These are phyloP conservation scores for Styela clava DNA, from an alignment of 23 tunicate genomes.

Conservation along the genomic window DNA sequence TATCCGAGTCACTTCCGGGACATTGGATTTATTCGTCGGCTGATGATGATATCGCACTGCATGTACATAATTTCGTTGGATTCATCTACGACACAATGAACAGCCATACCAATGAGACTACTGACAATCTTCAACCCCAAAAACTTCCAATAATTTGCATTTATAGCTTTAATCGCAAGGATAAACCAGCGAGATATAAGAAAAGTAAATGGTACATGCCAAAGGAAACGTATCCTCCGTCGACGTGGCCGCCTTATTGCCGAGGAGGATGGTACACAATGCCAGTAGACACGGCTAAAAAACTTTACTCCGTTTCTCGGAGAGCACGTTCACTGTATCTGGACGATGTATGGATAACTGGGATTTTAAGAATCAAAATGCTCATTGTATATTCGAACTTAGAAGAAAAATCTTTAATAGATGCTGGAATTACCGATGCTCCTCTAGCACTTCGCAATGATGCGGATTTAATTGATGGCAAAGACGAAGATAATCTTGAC, in stretches of 20 bases:
- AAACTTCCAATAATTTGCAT: conserved; percentile 41
- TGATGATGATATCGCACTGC: conserved; percentile 66
- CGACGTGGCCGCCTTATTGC: conserved; percentile 43
- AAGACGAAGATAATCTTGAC: conserved; percentile 6
- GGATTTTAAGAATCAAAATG: conserved; percentile 38
- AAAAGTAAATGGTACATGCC: conserved; percentile 48
- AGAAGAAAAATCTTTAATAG: not conserved
- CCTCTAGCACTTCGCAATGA: conserved; percentile 10
- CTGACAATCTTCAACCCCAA: conserved; percentile 25
- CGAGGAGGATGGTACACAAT: conserved; percentile 48
- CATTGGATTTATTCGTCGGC: conserved; percentile 45
- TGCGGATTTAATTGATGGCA: not conserved
- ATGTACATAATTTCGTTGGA: conserved; percentile 38
- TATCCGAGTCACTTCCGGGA: conserved; percentile 14
- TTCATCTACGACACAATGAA: conserved; percentile 18
- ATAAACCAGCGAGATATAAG: conserved; percentile 23
- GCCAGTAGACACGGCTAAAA: conserved; percentile 25
- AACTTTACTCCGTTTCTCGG: conserved; percentile 33
- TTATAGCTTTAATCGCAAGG: conserved; percentile 36
- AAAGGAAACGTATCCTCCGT: conserved; percentile 23
- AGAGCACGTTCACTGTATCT: conserved; percentile 20
- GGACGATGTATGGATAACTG: conserved; percentile 68
- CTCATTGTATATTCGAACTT: not conserved
- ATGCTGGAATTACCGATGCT: not conserved
- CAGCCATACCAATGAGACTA: not conserved